Base-by-base conservation (phyloP, 2,888 invertebrate genomes). In the Rhagophthalmus giganteus region DNA sequence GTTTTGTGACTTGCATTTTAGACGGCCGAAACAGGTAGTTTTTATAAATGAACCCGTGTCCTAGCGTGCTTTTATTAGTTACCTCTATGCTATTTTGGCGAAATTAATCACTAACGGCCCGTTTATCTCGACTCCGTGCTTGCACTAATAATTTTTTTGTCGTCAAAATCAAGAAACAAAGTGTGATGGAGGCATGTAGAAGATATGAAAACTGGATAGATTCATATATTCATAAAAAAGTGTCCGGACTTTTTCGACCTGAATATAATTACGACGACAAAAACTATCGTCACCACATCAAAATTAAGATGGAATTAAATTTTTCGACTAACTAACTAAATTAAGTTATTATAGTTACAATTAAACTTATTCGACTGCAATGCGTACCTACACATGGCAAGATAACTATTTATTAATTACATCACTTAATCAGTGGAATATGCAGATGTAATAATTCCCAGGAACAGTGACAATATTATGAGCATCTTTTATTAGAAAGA, bases 1-100 rank as follows among this genome's bases (percentile, higher is more conserved):
- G 37, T 46, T n/a, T 30, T 30, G 15, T 44, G 44, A 45, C 45
- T 37, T 37, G 28, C 45, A 11, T 37, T 45, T 34, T 28, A 7
- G 10, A 15, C 11, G 32, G 25, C 4, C 9, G 24, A 24, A 30
- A 37, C 37, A 45, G 45, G 37, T 37, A 45, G 45, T 24, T 7
- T 20, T 12, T 11, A 5, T 4, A 16, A 2, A 30, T 11, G 30
- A 30, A 11, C 7, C 7, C 11, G 10, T 2, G 2, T 10, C 11
- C 10, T 8, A 3, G 27, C 9, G 5, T 27, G 7, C 27, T 27
- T 9, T 7, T 27, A 27, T 27, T 27, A 27, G 10, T 39, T 15
- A 14, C 24, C 25, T 41, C 25, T 12, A 25, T 25, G 33, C 33
- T 42, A n/a, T 13, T 15, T 24, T n/a, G 9, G 27, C 13, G n/a